Evolutionary conservation across 2,888 invertebrate species (phyloP).

Genomic region (Trypoxylon attenuatum): DNA sequence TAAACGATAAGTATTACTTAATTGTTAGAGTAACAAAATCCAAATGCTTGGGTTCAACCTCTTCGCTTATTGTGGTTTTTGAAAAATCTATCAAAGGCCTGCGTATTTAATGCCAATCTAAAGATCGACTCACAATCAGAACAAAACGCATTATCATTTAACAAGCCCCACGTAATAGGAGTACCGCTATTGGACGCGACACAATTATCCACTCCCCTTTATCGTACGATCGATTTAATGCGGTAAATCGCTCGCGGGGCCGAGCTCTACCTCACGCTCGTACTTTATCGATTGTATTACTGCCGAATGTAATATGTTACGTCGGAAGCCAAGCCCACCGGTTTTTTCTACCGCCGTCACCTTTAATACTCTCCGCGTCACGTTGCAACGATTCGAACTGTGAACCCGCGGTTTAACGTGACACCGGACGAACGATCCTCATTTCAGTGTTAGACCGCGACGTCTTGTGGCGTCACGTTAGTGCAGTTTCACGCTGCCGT

Average conservation of each 20-base stretch:
- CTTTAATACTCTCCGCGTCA: neutral
- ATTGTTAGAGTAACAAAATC: no score
- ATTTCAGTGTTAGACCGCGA: neutral
- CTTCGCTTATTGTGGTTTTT: no score
- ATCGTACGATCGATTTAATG: slow-evolving; percentile 15
- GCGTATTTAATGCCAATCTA: neutral
- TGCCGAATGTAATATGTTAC: neutral
- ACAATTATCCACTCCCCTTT: slow-evolving; percentile 22
- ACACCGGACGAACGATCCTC: neutral
- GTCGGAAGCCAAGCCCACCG: neutral
- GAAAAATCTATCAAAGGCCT: neutral
- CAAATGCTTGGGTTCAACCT: no score
- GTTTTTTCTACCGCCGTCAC: slow-evolving; percentile 13
- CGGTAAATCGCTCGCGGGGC: neutral
- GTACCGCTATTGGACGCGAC: slow-evolving; percentile 23
- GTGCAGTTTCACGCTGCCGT: neutral
- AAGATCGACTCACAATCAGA: neutral
- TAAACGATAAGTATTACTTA: no score
- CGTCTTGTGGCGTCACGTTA: neutral
- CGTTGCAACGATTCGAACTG: slow-evolving; percentile 20
- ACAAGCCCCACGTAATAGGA: slow-evolving; percentile 23
- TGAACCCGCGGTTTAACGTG: neutral
- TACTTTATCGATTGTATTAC: slow-evolving; percentile 1
- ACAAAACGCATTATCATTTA: neutral
- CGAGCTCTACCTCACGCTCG: neutral